Evolutionary conservation across 2,888 invertebrate genomes (phyloP).

Genomic region (Oscheius myriophilus): DNA sequence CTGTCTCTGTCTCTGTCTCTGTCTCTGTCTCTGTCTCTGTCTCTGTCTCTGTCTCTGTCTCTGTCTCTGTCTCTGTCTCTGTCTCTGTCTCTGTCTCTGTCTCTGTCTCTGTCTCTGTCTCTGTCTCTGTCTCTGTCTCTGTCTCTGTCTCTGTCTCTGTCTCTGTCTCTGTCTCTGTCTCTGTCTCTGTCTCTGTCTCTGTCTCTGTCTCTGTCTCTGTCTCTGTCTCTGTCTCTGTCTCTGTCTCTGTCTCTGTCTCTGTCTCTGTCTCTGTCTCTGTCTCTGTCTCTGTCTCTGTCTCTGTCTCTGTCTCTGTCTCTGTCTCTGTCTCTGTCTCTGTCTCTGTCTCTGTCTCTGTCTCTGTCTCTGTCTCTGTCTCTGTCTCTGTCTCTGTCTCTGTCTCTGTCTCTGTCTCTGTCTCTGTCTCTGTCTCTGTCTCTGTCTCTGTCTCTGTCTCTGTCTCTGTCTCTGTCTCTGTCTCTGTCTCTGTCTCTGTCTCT

Average conservation of each 20-base stretch:
- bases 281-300: not conserved
- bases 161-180: not conserved
- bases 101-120: conserved; percentile 60
- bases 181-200: conserved; percentile 61
- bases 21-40: conserved; percentile 60
- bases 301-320: not conserved
- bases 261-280: not conserved
- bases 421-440: not conserved
- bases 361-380: not conserved
- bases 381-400: conserved; percentile 60
- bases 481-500: not conserved
- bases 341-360: not conserved
- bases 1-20: not conserved
- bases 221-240: not conserved
- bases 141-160: not conserved
- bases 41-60: not conserved
- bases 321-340: conserved; percentile 60
- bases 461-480: conserved; percentile 60
- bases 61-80: not conserved
- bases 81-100: not conserved
- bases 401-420: not conserved
- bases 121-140: not conserved
- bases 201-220: not conserved
- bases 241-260: conserved; percentile 60
- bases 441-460: not conserved